phyloP scores from a whole-genome alignment of 2,113 vertebrate genomes.

The Amazona vittata region DNA sequence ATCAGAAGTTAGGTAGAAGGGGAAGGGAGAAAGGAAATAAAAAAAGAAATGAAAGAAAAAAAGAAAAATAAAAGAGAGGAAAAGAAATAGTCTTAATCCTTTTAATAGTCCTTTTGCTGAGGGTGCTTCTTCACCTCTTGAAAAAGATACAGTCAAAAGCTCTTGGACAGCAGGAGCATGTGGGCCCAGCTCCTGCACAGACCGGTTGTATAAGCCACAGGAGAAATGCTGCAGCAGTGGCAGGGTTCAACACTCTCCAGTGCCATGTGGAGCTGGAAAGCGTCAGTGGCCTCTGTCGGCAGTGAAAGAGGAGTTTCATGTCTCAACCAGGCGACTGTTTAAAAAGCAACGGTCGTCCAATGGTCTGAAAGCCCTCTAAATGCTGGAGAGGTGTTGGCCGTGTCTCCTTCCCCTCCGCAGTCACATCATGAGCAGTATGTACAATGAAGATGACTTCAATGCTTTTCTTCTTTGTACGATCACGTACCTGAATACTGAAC shows the following conservation, averaged over 20 bases:
- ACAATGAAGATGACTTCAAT: constrained; percentile 47
- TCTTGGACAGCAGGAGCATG: neutral
- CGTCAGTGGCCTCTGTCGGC: neutral
- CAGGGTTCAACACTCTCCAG: neutral
- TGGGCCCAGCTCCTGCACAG: neutral
- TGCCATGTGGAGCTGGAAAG: neutral
- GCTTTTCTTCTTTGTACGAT: constrained; percentile 49
- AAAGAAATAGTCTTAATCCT: constrained; percentile 43
- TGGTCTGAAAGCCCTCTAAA: neutral
- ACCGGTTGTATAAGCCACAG: neutral
- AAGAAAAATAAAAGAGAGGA: neutral
- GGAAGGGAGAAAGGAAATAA: neutral
- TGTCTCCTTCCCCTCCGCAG: neutral
- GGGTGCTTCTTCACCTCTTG: constrained; percentile 30
- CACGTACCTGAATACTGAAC: constrained; percentile 35
- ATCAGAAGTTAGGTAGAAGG: neutral
- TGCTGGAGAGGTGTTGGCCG: neutral
- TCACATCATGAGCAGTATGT: constrained; percentile 46
- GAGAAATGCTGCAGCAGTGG: neutral
- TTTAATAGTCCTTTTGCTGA: constrained; percentile 61
- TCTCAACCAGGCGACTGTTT: neutral
- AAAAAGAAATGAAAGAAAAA: neutral
- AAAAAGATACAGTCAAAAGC: constrained; percentile 58
- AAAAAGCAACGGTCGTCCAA: neutral
- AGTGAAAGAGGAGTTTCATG: neutral